Base-by-base conservation (phyloP, 2,113 vertebrate species). In the Pandion haliaetus region DNA sequence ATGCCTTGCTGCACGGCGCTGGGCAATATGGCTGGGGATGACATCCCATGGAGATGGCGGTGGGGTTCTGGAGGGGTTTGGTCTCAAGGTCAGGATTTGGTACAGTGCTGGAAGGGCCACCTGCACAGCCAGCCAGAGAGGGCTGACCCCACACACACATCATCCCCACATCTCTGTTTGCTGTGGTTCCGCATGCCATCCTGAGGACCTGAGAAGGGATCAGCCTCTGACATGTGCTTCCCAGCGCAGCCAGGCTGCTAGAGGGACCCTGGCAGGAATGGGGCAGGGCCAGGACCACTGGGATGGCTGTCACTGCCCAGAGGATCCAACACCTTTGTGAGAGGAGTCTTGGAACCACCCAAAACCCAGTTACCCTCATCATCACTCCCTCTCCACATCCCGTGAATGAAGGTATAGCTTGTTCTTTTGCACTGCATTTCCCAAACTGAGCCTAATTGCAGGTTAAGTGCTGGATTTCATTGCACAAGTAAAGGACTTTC, bases 1-100 rank as follows among this genome's bases (percentile, higher is more conserved):
- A 13, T 42, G 44, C 21, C 13, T 31, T 19, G 18, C 42, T 8
- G 32, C 52, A 24, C 28, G 25, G 71, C 4, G 1, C 34, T 3
- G 38, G 16, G 26, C 36, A 8, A 12, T 1, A 1, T 0, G 2
- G 31, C 15, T 29, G 4, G 38, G 23, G 24, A 28, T 6, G 8
- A 49, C n/a, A n/a, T 6, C 13, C 5, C 0, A 0, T 2, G 6
- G 47, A 52, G 34, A 16, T 2, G 6, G 32, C 0, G 8, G 17
- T 10, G 34, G 14, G 19, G 31, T 12, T 82, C 44, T 18, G 29
- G 14, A 59, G 26, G 29, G n/a, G 17, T 63, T 57, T 65, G 57
- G 21, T 65, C n/a, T 59, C 31, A 38, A 40, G 10, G 40, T 21
- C 42, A 24, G 59, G 12, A 11, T 9, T 28, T 29, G 66, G 10